These are phyloP conservation scores for Ennomos quercinarius DNA, from an alignment of 2,888 invertebrate genomes.

Conservation along the genomic window DNA sequence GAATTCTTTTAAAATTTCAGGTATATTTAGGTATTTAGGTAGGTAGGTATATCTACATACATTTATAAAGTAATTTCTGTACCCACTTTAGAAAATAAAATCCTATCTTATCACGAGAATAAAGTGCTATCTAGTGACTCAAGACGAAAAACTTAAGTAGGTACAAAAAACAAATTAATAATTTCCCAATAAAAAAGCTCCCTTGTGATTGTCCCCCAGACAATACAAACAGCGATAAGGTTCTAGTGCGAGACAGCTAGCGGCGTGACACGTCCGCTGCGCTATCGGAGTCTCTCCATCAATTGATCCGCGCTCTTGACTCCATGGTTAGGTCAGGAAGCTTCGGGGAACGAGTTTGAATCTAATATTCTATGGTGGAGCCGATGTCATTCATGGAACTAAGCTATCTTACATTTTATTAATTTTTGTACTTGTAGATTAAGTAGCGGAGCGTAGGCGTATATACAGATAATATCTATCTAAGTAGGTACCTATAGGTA, in stretches of 20 bases:
- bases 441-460: neutral
- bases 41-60: no score
- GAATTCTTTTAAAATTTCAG: no score
- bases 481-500: no score
- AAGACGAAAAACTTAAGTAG: no score
- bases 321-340: constrained; percentile 36
- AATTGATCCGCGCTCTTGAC: constrained; percentile 71
- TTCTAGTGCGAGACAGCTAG: constrained; percentile 52
- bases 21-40: no score
- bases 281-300: constrained; percentile 77
- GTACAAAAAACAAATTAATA: neutral
- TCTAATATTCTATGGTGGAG: constrained; percentile 1
- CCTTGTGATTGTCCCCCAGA: constrained; percentile 38
- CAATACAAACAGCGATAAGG: constrained; percentile 44
- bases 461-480: no score
- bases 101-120: neutral
- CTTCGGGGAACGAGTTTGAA: constrained; percentile 25
- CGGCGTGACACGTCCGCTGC: constrained; percentile 73
- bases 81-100: neutral
- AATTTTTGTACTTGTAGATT: no score
- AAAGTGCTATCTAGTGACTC: no score
- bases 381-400: no score
- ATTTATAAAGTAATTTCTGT: no score
- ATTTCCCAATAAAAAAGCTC: constrained; percentile 19
- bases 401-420: no score